Evolutionary conservation across 2,113 vertebrate species (phyloP), one percentile per base, ranked within the genome.

Genomic region (Talpa occidentalis): DNA sequence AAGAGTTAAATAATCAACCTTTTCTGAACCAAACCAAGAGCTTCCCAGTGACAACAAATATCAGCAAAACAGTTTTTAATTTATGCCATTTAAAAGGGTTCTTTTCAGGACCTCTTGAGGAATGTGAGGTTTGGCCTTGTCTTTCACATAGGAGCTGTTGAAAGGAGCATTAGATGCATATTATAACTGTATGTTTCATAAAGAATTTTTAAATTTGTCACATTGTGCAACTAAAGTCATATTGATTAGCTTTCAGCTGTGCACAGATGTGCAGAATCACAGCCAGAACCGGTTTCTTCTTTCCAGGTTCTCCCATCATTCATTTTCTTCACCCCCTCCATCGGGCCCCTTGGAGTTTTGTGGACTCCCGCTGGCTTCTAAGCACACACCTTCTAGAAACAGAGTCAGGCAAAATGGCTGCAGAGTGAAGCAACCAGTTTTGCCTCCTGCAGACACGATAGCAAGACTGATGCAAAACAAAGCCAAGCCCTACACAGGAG

Each of bases 51-150:
- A 94, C 87, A 95, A 96, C 80, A 95, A 90, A 49, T 95, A 94
- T 95, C 87, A 93, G 94, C 47, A 86, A 93, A 94, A 90, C 49
- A 78, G 84, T 95, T 95, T 95, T 70, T 88, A 89, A 84, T 94
- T 80, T 84, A 77, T 81, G 59, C 79, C 54, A 26, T 92, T 95
- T 73, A 91, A 74, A 80, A 93, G 30, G 49, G 26, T 64, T 96
- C 89, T 95, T 94, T 97, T 82, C 52, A 90, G 76, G 82, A 42
- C 6, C 0, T 72, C 32, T 1, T 26, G 74, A 97, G 91, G 79
- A 95, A 84, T 77, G 73, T 93, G 93, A 93, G 89, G 54, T 76
- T 93, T 95, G 94, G 60, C 76, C 28, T 91, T 76, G 28, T 91
- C 78, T 96, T 82, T 93, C 83, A 80, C 81, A 21, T n/a, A 76